Percentiles rank a stretch among this genome's conserved stretches.
These are phyloP conservation scores for Sycobia sp. DNA, from an alignment of 1,140 invertebrate genomes.

Conservation along the genomic window DNA sequence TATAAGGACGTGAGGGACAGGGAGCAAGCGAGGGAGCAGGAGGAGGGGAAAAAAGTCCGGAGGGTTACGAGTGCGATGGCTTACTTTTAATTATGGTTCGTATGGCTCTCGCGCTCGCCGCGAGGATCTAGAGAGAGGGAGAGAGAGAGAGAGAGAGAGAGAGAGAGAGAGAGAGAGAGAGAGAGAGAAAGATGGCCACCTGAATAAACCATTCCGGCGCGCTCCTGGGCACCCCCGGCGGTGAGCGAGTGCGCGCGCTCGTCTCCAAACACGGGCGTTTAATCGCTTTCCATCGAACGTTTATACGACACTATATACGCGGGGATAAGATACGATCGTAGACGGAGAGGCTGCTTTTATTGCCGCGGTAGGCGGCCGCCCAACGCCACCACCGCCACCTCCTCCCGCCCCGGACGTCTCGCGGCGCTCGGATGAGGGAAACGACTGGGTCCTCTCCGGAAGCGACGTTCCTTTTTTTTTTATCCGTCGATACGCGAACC, in stretches of 20 bases:
- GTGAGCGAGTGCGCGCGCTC: neutral
- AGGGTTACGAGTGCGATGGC: constrained; percentile 31
- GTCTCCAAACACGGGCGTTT: constrained; percentile 31
- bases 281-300: constrained; percentile 35
- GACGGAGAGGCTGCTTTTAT: constrained; percentile 28
- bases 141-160: too few relatives aligned
- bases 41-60: too few relatives aligned
- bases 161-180: too few relatives aligned
- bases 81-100: constrained; percentile 48
- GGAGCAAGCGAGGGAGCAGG: too few relatives aligned
- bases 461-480: too few relatives aligned
- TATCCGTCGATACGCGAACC: too few relatives aligned
- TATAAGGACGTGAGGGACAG: too few relatives aligned
- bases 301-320: constrained; percentile 33
- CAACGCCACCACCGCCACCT: too few relatives aligned
- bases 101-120: constrained; percentile 30
- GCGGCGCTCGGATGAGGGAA: too few relatives aligned
- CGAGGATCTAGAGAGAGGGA: too few relatives aligned
- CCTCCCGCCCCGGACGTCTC: neutral
- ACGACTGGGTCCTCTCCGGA: too few relatives aligned
- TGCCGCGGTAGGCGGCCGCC: neutral
- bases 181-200: too few relatives aligned
- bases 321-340: constrained; percentile 35
- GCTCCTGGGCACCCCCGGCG: constrained; percentile 6
- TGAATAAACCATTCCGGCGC: constrained; percentile 44